These are phyloP conservation scores for Danio aesculapii DNA, from an alignment of 2,797 vertebrate species.

Conservation along the genomic window DNA sequence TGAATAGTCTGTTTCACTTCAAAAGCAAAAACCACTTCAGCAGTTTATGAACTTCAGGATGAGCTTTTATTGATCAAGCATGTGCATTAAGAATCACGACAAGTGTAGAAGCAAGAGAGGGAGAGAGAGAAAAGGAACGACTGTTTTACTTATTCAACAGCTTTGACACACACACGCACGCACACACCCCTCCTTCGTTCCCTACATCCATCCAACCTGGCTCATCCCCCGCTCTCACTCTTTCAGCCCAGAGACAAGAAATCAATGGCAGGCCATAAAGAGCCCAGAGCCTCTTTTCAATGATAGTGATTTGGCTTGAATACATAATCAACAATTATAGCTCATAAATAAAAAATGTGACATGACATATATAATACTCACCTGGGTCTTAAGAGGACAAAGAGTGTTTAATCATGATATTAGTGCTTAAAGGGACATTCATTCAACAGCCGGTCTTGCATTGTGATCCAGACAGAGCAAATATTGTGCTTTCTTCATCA, in stretches of 20 bases:
- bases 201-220: slow-evolving; percentile 29
- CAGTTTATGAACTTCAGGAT: slow-evolving; percentile 71
- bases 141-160: slow-evolving; percentile 67
- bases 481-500: slow-evolving; percentile 10
- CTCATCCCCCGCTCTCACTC: slow-evolving; percentile 51
- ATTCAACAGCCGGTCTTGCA: slow-evolving; percentile 23
- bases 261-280: slow-evolving; percentile 63
- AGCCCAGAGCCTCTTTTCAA: slow-evolving; percentile 52
- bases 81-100: slow-evolving; percentile 64
- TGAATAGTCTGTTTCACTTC: slow-evolving; percentile 35
- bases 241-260: slow-evolving; percentile 59
- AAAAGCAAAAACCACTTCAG: slow-evolving; percentile 72
- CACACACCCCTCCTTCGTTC: slow-evolving; percentile 23
- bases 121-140: slow-evolving; percentile 46
- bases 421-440: slow-evolving; percentile 46
- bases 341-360: slow-evolving; percentile 50
- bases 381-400: slow-evolving; percentile 55
- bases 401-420: slow-evolving; percentile 54
- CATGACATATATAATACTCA: slow-evolving; percentile 55
- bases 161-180: slow-evolving; percentile 1
- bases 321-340: slow-evolving; percentile 58
- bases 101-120: slow-evolving; percentile 32
- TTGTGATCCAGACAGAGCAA: background rate
- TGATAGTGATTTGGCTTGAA: slow-evolving; percentile 56
- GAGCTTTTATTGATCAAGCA: slow-evolving; percentile 76